Evolutionary conservation across 1,140 invertebrate genomes (phyloP).

Genomic region (Vanessa tameamea): DNA sequence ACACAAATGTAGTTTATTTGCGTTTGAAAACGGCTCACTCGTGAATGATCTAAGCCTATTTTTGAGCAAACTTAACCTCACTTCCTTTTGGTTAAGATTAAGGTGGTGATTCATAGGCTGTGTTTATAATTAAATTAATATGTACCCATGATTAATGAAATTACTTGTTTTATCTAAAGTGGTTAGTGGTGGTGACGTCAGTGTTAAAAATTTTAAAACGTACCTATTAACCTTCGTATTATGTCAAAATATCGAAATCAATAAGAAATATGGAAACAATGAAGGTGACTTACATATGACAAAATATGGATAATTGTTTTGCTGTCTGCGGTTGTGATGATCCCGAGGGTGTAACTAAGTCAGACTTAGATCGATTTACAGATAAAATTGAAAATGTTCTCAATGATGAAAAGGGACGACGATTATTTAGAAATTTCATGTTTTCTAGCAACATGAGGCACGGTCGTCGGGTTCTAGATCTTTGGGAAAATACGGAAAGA

Average conservation of each 20-base stretch:
- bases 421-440: constrained; percentile 76
- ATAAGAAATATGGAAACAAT: constrained; percentile 53
- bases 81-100: constrained; percentile 39
- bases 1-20: constrained; percentile 56
- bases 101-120: constrained; percentile 52
- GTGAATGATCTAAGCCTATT: constrained; percentile 54
- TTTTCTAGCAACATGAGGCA: constrained; percentile 66
- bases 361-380: constrained; percentile 77
- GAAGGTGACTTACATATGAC: constrained; percentile 49
- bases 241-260: constrained; percentile 45
- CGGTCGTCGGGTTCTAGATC: constrained; percentile 62
- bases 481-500: constrained; percentile 73
- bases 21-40: constrained; percentile 47
- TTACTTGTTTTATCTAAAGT: no score
- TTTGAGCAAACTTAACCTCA: constrained; percentile 66
- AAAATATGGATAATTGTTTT: constrained; percentile 77
- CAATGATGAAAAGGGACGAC: constrained; percentile 71
- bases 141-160: no score
- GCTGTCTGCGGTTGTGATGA: constrained; percentile 72
- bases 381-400: constrained; percentile 79
- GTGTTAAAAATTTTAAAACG: constrained; percentile 19
- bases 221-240: constrained; percentile 20
- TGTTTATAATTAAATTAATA: background rate
- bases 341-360: constrained; percentile 68
- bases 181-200: background rate